Base-by-base conservation (phyloP, 1,140 invertebrate species). In the Drosophila gunungcola region DNA sequence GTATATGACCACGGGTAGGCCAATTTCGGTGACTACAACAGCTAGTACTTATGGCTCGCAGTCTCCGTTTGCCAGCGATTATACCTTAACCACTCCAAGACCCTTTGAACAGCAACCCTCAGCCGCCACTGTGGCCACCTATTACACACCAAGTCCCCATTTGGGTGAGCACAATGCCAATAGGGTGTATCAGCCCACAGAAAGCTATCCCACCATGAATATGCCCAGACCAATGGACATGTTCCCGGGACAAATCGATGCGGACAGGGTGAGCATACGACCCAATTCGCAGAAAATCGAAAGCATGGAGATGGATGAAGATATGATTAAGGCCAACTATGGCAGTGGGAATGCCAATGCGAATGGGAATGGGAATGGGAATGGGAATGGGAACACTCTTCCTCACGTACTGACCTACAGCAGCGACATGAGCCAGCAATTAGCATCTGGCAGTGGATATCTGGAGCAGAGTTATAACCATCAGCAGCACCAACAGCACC, bases 241-340 rank as follows among this genome's bases (percentile, higher is more conserved):
- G 49, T 86, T 86, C 38, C 79, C 91, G 1, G 34, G 77, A 5
- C 78, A 74, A 4, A 68, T 91, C 34, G 73, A 91, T 29, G 42
- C 77, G 38, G 73, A 77, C 46, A 80, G 75, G 54, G 79, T 92
- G n/a, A 84, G 77, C 48, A 78, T 92, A 16, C 68, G 91, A 49
- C 91, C 91, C 43, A 91, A 92, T 82, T 81, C 85, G 43, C 81
- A 92, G 32, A 92, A 92, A 80, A 80, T 91, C 69, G 91, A 91
- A 76, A 92, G 91, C 77, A 90, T 92, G 84, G 91, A 92, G 62
- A 65, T 80, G 41, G 41, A 78, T 51, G 91, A 92, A 45, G 84
- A 90, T 49, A 41, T 73, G 51, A 70, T 77, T 72, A 90, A 80
- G 57, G 54, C 58, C 38, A 69, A 48, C 63, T 89, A 84, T 62